Evolutionary conservation across 2,888 invertebrate genomes (phyloP).

Genomic region (Asteroscopus sphinx): DNA sequence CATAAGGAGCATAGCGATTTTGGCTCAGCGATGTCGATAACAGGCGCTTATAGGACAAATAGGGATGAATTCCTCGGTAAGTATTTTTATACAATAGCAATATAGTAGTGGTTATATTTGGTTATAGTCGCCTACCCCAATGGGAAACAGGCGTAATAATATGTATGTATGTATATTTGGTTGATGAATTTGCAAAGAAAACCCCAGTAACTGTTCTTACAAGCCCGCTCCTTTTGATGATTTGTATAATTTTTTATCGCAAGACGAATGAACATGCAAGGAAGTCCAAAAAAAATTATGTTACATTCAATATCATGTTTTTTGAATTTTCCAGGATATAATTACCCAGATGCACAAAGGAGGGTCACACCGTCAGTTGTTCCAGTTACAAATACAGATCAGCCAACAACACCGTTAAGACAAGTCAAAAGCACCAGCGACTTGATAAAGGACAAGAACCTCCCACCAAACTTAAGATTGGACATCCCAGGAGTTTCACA

Average conservation of each 20-base stretch:
- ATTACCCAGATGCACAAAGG: constrained; percentile 61
- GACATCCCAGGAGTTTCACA: constrained; percentile 70
- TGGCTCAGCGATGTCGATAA: constrained; percentile 66
- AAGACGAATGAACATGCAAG: too few relatives aligned
- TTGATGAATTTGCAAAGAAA: too few relatives aligned
- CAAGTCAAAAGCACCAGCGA: constrained; percentile 74
- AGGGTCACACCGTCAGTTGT: constrained; percentile 69
- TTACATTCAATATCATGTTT: background rate
- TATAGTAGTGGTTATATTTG: too few relatives aligned
- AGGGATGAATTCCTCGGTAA: constrained; percentile 78
- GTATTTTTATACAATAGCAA: constrained; percentile 24
- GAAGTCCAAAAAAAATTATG: too few relatives aligned
- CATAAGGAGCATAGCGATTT: constrained; percentile 58
- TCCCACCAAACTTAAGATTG: constrained; percentile 59
- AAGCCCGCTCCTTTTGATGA: too few relatives aligned
- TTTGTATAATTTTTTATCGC: background rate
- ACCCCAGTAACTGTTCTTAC: too few relatives aligned
- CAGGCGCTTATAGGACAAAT: constrained; percentile 77
- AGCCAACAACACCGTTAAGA: constrained; percentile 49
- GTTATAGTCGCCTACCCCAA: too few relatives aligned
- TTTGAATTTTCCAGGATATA: constrained; percentile 63
- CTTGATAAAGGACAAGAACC: constrained; percentile 58
- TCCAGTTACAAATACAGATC: constrained; percentile 57
- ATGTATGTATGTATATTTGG: too few relatives aligned
- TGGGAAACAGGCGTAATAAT: too few relatives aligned